Evolutionary conservation across 2,113 vertebrate genomes (phyloP), one percentile per base, ranked within the genome.

Genomic region (Rhea pennata): DNA sequence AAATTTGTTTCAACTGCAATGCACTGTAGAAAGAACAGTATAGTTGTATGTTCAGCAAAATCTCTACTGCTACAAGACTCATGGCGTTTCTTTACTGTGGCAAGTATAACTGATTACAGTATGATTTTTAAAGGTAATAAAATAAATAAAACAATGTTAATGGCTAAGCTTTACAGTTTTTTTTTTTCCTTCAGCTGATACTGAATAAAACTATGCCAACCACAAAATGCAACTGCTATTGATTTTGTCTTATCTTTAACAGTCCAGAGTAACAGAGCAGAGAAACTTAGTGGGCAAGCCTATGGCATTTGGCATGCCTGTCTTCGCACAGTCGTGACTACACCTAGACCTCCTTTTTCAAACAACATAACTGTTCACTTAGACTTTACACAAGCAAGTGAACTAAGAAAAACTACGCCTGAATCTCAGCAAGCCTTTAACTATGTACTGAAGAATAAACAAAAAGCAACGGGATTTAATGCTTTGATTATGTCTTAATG

Each of bases 211-310:
- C 8, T 0, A 2, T 22, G 44, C 73, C 94, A 33, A 54, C 83
- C 86, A 83, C 78, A 2, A 27, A 54, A 2, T 0, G 6, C 4
- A 36, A 51, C 33, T 33, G 59, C 26, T 39, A 0, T 6, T 0
- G 64, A 50, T 1, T 78, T 66, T 58, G 70, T 81, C 27, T 92
- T 23, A 1, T 54, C 66, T 50, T 72, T 13, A 42, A 3, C 4
- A 0, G 4, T 0, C 59, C 27, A 12, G 53, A 40, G 15, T 3
- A 44, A 44, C 2, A 24, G 48, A 19, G 15, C 39, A 24, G 44
- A 26, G 62, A 2, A 53, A 40, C 8, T 31, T 13, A 5, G 65
- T 1, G 46, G 69, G 77, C 8, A 10, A 24, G 59, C 12, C 5
- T 1, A 3, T 1, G 48, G 64, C 4, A 2, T 33, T 4, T 16